Conservation (phyloP, 2,797 vertebrate species). For the Hydrocynus forskahlii region DNA sequence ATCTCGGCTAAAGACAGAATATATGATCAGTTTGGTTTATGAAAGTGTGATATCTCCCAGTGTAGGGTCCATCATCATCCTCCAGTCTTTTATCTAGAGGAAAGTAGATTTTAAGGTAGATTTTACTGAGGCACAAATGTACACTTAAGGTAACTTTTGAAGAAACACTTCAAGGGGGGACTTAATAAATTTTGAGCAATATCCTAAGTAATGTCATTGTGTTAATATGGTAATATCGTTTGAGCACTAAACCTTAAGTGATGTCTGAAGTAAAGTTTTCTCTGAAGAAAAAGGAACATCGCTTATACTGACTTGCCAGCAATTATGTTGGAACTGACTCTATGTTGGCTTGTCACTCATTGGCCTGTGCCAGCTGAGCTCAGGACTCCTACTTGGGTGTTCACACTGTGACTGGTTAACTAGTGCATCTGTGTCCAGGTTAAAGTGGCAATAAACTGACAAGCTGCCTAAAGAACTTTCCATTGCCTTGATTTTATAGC, state of each 20-base stretch:
- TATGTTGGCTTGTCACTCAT: not conserved
- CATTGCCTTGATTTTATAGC: constrained; percentile 46
- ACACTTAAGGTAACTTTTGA: not conserved
- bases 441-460: constrained; percentile 63
- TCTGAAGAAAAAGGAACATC: too few relatives aligned
- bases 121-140: not conserved
- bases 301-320: too few relatives aligned
- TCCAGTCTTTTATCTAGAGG: not conserved
- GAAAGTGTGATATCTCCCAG: not conserved
- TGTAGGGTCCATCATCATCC: not conserved
- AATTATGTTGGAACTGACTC: not conserved
- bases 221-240: too few relatives aligned
- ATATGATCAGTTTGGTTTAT: too few relatives aligned
- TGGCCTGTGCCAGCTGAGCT: constrained; percentile 33
- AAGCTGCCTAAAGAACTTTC: constrained; percentile 57
- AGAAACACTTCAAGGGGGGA: too few relatives aligned
- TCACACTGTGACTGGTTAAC: not conserved
- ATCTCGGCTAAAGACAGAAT: too few relatives aligned
- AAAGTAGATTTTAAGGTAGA: not conserved
- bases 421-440: constrained; percentile 46
- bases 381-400: constrained; percentile 52
- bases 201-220: too few relatives aligned
- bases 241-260: too few relatives aligned
- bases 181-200: too few relatives aligned
- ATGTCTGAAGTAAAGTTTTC: too few relatives aligned